Conservation (phyloP, 2,113 vertebrate species). For the Phasianus colchicus region DNA sequence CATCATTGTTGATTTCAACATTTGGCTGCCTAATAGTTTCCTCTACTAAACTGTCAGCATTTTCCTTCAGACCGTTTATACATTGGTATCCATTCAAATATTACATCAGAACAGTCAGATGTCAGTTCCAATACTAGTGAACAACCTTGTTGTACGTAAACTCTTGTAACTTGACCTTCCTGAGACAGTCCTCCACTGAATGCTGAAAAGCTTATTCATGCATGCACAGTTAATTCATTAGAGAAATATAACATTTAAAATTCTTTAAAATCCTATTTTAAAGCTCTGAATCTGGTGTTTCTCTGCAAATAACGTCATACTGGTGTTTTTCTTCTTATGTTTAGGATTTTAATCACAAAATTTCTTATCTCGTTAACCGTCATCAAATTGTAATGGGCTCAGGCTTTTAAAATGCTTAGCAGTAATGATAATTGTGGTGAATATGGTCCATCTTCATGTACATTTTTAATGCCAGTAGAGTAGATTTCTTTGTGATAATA, state of each 20-base stretch:
- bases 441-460: constrained; percentile 41
- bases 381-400: constrained; percentile 27
- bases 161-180: neutral
- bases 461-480: constrained; percentile 47
- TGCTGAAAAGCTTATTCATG: constrained; percentile 36
- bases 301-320: neutral
- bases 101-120: constrained; percentile 34
- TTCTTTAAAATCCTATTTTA: constrained; percentile 49
- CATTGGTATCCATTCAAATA: neutral
- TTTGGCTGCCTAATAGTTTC: constrained; percentile 46
- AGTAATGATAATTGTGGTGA: constrained; percentile 49
- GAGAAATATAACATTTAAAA: constrained; percentile 53
- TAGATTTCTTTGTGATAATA: constrained; percentile 57
- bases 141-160: neutral
- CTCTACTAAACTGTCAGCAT: neutral
- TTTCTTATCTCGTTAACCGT: constrained; percentile 34
- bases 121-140: neutral
- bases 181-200: neutral
- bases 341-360: constrained; percentile 54
- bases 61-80: constrained; percentile 1
- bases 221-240: constrained; percentile 46
- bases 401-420: constrained; percentile 54
- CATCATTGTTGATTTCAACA: constrained; percentile 40
- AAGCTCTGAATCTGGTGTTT: constrained; percentile 14
- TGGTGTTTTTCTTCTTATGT: neutral